Evolutionary conservation across 2,888 invertebrate genomes (phyloP).

Genomic region (Adineta ricciae): DNA sequence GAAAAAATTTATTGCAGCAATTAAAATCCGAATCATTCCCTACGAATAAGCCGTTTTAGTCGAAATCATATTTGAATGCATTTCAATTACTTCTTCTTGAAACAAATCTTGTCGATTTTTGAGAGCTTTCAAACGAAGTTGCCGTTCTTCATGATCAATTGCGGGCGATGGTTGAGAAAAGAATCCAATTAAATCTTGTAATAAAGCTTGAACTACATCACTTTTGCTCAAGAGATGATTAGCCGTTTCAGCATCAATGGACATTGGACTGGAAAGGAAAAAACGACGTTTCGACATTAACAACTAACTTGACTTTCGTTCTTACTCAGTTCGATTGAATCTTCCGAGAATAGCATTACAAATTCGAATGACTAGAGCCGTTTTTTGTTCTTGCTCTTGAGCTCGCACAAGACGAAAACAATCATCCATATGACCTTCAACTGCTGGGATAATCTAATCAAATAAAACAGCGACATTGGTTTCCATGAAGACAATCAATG

Average conservation of each 20-base stretch:
- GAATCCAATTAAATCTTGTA: constrained; percentile 97
- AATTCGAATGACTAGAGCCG: constrained; percentile 92
- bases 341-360: constrained; percentile 59
- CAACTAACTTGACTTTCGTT: neutral
- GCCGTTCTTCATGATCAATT: constrained; percentile 97
- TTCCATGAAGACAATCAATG: too few relatives aligned
- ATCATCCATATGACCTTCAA: constrained; percentile 99
- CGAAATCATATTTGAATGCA: too few relatives aligned
- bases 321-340: constrained; percentile 8
- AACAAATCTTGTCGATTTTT: constrained; percentile 95
- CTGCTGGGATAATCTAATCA: constrained; percentile 71
- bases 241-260: neutral
- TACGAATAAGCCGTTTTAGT: too few relatives aligned
- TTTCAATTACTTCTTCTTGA: constrained; percentile 97
- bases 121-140: constrained; percentile 83
- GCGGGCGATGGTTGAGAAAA: constrained; percentile 96
- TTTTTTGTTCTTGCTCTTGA: constrained; percentile 95
- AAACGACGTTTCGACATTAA: too few relatives aligned
- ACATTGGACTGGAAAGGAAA: constrained; percentile 2
- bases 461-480: neutral
- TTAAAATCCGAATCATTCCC: constrained; percentile 22
- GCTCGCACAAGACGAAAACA: constrained; percentile 91
- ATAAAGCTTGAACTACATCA: constrained; percentile 38
- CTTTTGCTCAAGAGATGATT: constrained; percentile 19
- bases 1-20: constrained; percentile 16